Evolutionary conservation across 23 tunicate species (phyloP).

Genomic region (Phallusia fumigata): DNA sequence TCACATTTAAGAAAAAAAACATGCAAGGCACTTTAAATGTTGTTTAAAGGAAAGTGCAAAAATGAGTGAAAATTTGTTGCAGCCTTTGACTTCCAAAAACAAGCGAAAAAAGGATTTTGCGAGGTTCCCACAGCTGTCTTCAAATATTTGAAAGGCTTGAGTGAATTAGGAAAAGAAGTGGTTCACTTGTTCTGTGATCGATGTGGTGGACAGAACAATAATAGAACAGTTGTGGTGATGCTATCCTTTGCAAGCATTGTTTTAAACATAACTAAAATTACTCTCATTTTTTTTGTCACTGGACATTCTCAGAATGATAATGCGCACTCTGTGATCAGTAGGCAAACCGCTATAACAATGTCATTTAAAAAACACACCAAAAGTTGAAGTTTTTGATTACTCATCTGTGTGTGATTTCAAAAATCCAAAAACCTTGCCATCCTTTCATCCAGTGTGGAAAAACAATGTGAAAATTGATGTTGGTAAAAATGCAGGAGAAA

Average conservation of each 20-base stretch:
- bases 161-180: background rate
- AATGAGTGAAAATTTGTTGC: background rate
- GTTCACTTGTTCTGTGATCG: constrained; percentile 27
- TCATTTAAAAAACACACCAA: background rate
- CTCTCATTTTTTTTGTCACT: constrained; percentile 23
- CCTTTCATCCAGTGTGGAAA: background rate
- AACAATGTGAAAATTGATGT: background rate
- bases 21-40: background rate
- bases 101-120: constrained; percentile 37
- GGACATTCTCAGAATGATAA: constrained; percentile 42
- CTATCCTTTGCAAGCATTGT: background rate
- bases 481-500: constrained; percentile 11
- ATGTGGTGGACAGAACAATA: constrained; percentile 31
- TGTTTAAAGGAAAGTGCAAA: background rate
- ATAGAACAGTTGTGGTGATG: constrained; percentile 1
- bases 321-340: constrained; percentile 22
- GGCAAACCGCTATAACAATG: constrained; percentile 20
- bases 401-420: background rate
- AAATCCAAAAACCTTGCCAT: background rate
- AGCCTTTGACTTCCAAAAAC: constrained; percentile 21
- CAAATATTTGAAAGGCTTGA: constrained; percentile 10
- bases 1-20: background rate
- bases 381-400: constrained; percentile 7
- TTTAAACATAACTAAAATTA: constrained; percentile 11
- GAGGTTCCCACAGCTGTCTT: constrained; percentile 25